phyloP scores from a whole-genome alignment of 53 echinoderm and acorn worm genomes.

The Stichopus horrens region DNA sequence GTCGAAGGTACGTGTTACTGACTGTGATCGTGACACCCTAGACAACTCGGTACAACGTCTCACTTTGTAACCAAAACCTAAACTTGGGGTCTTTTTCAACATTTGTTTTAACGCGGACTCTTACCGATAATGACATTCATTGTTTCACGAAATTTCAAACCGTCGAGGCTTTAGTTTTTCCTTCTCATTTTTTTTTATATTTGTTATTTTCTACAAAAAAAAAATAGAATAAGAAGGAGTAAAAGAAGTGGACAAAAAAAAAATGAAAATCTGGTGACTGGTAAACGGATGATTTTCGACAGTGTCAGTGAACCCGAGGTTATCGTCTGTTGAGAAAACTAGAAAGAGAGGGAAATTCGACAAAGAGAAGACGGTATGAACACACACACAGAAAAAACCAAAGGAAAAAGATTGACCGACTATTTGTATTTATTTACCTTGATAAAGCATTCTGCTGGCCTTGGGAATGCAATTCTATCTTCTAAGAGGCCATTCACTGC shows the following conservation, averaged over 20 bases:
- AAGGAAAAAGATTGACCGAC: neutral
- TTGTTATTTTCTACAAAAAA: no score
- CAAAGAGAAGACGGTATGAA: no score
- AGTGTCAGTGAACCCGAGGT: constrained; percentile 12
- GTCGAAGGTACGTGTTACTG: neutral
- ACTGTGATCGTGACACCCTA: neutral
- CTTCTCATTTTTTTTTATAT: no score
- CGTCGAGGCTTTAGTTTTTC: neutral
- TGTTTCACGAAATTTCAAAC: constrained; percentile 1
- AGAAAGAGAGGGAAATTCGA: neutral
- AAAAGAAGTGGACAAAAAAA: no score
- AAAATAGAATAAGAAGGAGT: no score
- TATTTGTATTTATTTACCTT: neutral
- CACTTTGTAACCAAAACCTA: neutral
- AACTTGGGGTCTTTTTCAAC: neutral
- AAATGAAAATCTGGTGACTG: neutral
- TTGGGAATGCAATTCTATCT: neutral
- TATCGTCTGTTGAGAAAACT: neutral
- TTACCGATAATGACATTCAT: neutral
- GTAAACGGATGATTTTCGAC: neutral
- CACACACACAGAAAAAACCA: no score
- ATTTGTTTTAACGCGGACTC: neutral
- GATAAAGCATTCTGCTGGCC: neutral
- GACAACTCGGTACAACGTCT: neutral
- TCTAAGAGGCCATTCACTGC: no score